Evolutionary conservation across 2,888 invertebrate genomes (phyloP).

Genomic region (Cheilosia pagana): DNA sequence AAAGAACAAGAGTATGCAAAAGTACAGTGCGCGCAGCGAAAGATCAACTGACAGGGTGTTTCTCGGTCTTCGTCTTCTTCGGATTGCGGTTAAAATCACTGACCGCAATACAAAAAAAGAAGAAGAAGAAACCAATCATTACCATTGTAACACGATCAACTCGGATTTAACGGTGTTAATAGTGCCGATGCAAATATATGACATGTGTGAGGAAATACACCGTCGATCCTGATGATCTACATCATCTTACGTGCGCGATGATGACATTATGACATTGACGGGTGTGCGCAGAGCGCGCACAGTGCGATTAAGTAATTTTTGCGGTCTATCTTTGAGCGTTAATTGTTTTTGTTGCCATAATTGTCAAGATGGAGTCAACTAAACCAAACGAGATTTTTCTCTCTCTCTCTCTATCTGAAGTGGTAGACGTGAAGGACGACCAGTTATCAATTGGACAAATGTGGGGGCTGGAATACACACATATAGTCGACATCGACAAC

Average conservation of each 20-base stretch:
- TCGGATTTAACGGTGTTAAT: slow-evolving; percentile 60
- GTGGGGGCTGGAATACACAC: slow-evolving; percentile 52
- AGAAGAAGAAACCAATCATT: slow-evolving; percentile 33
- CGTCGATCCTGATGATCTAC: slow-evolving; percentile 45
- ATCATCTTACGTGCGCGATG: slow-evolving; percentile 24
- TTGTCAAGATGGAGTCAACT: slow-evolving; percentile 42
- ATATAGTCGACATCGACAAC: slow-evolving; percentile 27
- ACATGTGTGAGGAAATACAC: slow-evolving; percentile 42
- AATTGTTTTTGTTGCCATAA: slow-evolving; percentile 43
- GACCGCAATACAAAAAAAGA: slow-evolving; percentile 56
- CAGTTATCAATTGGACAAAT: slow-evolving; percentile 31
- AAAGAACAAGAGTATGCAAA: slow-evolving; percentile 10
- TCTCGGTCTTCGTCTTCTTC: slow-evolving; percentile 7
- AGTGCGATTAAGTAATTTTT: slow-evolving; percentile 54
- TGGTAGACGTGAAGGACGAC: slow-evolving; percentile 64
- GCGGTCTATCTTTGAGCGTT: slow-evolving; percentile 42
- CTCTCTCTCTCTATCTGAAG: not conserved
- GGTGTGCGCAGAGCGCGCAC: not conserved
- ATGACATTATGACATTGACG: slow-evolving; percentile 59
- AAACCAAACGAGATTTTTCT: slow-evolving; percentile 45
- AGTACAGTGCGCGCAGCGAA: slow-evolving; percentile 21
- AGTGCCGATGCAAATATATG: slow-evolving; percentile 32
- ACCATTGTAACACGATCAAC: slow-evolving; percentile 59
- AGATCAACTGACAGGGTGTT: slow-evolving; percentile 19
- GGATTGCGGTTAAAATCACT: slow-evolving; percentile 50